Base-by-base conservation (phyloP, 1,140 invertebrate genomes). In the Trachelipus rathkii region DNA sequence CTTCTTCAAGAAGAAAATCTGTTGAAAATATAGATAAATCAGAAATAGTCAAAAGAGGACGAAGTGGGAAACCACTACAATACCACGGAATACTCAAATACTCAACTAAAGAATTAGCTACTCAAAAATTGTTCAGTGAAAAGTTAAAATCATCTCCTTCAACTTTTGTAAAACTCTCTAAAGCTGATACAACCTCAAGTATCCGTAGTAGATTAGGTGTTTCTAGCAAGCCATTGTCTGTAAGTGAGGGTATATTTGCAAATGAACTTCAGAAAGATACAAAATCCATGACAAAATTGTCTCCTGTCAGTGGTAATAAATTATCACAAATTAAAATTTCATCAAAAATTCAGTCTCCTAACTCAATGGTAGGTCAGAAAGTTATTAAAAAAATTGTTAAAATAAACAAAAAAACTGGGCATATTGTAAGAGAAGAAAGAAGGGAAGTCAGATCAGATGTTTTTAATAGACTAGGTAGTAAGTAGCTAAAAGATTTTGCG, bases 31-130 rank as follows among this genome's bases (percentile, higher is more conserved):
- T 76, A 7, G 75, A 74, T 67, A 33, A 45, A 19, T 23, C 72
- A 24, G 70, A 77, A 43, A 44, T 44, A 9, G 45, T 19, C 15
- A 21, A 70, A 43, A 45, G 44, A 13, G 78, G 74, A 50, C 73
- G 72, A 44, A 23, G 43, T 33, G 75, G 72, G 11, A 79, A 77
- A 24, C 78, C 71, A 10, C 60, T 81, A 19, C 77, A 81, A 69
- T 81, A 81, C 70, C 80, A 81, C 44, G 80, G 80, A 9, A 75
- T 81, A 11, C 44, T 81, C 8, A 81, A 81, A 50, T 81, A 81
- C 46, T 75, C 80, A 0, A 45, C 80, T 13, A 81, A 75, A 44
- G 80, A 81, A 24, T 19, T 60, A 60, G 50, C 50, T 15, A 19
- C 73, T 67, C 46, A 60, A 15, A 44, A 66, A 45, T 53, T 71